A percentile compares a stretch with the other conserved stretches of the same genome.
These are phyloP conservation scores for Anser cygnoides DNA, from an alignment of 2,113 vertebrate genomes.

Conservation along the genomic window DNA sequence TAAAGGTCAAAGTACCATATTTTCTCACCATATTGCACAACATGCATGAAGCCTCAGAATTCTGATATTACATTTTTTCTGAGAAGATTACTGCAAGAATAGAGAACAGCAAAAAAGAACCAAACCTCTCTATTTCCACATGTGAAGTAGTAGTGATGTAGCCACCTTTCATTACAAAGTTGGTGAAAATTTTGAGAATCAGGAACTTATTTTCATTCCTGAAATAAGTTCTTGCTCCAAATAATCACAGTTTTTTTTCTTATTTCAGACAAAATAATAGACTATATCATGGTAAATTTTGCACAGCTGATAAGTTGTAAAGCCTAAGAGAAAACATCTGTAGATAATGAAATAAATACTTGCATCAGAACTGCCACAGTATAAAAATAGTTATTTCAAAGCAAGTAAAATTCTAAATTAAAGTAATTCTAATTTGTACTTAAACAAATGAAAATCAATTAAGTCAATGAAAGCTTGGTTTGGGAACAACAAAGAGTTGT, in stretches of 20 bases:
- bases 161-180: background rate
- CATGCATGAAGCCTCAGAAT: background rate
- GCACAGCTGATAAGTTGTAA: background rate
- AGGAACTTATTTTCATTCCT: background rate
- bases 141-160: background rate
- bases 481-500: background rate
- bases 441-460: background rate
- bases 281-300: background rate
- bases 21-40: constrained; percentile 19
- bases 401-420: background rate
- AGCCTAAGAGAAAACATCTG: background rate
- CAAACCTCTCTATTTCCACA: background rate
- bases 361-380: background rate
- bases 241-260: background rate
- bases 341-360: background rate
- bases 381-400: background rate
- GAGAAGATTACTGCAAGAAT: background rate
- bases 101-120: background rate
- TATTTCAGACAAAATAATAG: background rate
- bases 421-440: background rate
- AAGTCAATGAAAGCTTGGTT: background rate
- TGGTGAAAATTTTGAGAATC: background rate
- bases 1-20: constrained; percentile 5
- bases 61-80: background rate
- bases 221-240: background rate